Evolutionary conservation across 1,140 invertebrate species (phyloP).

Genomic region (Cheumatopsyche charites): DNA sequence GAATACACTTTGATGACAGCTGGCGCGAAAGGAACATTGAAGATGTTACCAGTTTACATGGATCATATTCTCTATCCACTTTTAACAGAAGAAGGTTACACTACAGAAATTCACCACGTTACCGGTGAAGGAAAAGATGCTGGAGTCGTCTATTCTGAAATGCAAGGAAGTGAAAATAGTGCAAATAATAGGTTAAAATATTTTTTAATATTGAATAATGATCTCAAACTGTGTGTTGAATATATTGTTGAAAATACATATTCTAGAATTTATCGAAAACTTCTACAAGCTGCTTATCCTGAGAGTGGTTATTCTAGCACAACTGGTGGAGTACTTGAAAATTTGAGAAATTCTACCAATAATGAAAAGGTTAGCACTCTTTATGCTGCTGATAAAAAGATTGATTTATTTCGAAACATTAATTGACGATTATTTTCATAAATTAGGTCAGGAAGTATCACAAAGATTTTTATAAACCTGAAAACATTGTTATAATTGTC

Average conservation of each 20-base stretch:
- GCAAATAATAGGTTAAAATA: too few relatives aligned
- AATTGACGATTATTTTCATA: too few relatives aligned
- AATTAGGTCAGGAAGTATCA: conserved; percentile 84
- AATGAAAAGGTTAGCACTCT: conserved; percentile 87
- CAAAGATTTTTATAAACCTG: conserved; percentile 85
- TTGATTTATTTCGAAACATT: too few relatives aligned
- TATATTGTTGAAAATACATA: too few relatives aligned
- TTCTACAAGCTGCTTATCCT: conserved; percentile 76
- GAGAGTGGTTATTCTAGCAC: conserved; percentile 80
- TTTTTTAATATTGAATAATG: too few relatives aligned
- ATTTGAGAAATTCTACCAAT: conserved; percentile 79
- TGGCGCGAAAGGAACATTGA: conserved; percentile 84
- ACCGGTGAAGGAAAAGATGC: conserved; percentile 86
- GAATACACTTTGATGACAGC: conserved; percentile 88
- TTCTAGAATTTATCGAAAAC: conserved; percentile 62
- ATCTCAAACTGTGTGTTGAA: too few relatives aligned
- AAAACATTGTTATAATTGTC: conserved; percentile 86
- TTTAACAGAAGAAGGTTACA: conserved; percentile 78
- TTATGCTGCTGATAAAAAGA: too few relatives aligned
- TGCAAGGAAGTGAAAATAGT: conserved; percentile 84
- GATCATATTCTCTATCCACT: conserved; percentile 89
- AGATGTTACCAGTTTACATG: conserved; percentile 87
- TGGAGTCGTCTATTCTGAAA: conserved; percentile 93
- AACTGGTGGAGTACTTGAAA: conserved; percentile 83
- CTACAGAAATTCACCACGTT: conserved; percentile 92